Evolutionary conservation across 1,140 invertebrate genomes (phyloP).

Genomic region (Drosophila ficusphila): DNA sequence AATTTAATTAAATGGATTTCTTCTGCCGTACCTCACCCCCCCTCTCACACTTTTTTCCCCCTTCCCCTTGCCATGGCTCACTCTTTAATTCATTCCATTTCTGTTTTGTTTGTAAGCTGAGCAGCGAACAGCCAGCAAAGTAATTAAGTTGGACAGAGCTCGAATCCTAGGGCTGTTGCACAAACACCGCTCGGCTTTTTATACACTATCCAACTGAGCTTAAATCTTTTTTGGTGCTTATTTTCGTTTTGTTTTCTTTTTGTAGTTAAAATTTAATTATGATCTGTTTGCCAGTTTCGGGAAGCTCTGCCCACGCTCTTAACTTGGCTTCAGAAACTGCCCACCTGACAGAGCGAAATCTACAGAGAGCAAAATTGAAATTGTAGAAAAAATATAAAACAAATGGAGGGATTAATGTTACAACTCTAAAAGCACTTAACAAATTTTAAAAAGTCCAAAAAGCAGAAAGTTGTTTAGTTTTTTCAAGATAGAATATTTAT

Average conservation of each 20-base stretch:
- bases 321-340: background rate
- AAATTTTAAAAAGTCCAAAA: too few relatives aligned
- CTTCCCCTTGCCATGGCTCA: background rate
- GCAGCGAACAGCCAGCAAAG: slow-evolving; percentile 30
- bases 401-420: too few relatives aligned
- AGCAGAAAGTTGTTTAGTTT: too few relatives aligned
- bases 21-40: background rate
- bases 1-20: slow-evolving; percentile 54
- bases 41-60: too few relatives aligned
- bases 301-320: slow-evolving; percentile 18
- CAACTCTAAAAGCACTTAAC: too few relatives aligned
- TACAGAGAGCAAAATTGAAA: background rate
- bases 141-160: slow-evolving; percentile 43
- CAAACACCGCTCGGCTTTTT: background rate
- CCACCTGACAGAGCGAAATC: background rate
- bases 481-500: too few relatives aligned
- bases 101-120: slow-evolving; percentile 49
- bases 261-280: slow-evolving; percentile 33
- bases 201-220: slow-evolving; percentile 7
- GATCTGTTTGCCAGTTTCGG: slow-evolving; percentile 25
- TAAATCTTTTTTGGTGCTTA: slow-evolving; percentile 2
- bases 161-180: background rate
- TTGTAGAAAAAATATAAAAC: background rate
- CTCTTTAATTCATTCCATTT: slow-evolving; percentile 48
- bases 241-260: background rate